Base-by-base conservation (phyloP, 1,140 invertebrate genomes). In the Hyles vespertilio region DNA sequence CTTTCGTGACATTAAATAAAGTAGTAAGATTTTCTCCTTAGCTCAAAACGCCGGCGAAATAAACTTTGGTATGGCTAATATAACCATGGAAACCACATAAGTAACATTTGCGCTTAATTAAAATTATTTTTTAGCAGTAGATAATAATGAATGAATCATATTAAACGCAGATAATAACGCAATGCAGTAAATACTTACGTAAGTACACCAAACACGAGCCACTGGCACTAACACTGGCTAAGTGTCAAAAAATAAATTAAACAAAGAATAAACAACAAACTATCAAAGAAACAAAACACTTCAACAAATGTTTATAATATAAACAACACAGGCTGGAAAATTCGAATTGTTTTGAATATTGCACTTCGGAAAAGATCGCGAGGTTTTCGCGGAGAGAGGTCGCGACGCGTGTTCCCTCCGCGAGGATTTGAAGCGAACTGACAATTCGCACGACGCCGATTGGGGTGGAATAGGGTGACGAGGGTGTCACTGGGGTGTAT, bases 121-220 rank as follows among this genome's bases (percentile, higher is more conserved):
- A 5, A 8, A 40, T 5, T 40, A 5, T 40, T 40, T 40, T 40
- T 8, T 5, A 2, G 8, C 8, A 40, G 36, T 8, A 22, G 22
- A 40, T 40, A 40, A 40, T 8, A 40, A 1, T 1, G 8, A 40
- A 40, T 40, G 5, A 40, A 40, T 8, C 36, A 1, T 40, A 40
- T 5, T 40, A 40, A 40, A 40, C 36, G 8, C 8, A 40, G 36
- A 40, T 40, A 40, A 62, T 55, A 79, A 80, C 82, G 82, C 82
- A 85, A 69, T 85, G 82, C 82, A 83, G 80, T 78, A 80, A 77
- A 79, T 75, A 83, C 71, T 85, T 85, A 85, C 82, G 79, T 85
- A 85, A 85, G 77, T 81, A 65, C 57, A 64, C 64, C 65, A 81
- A 74, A 72, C 72, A 59, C 66, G 65, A 73, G 70, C 70, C 50